Evolutionary conservation across 2,888 invertebrate genomes (phyloP).

Genomic region (Nesidiocoris tenuis): DNA sequence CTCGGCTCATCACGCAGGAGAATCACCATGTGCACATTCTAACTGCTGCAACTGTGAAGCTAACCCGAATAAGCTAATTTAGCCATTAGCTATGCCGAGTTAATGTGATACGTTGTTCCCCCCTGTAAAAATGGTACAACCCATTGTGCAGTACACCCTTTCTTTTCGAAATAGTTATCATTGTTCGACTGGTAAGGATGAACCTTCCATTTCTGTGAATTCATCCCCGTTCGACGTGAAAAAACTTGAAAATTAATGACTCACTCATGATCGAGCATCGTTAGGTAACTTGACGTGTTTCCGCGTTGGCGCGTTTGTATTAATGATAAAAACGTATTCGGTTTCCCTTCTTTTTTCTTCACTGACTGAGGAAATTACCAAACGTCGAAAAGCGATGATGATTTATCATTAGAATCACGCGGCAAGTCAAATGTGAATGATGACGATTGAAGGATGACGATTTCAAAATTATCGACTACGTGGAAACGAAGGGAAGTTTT

Average conservation of each 20-base stretch:
- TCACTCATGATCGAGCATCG: constrained; percentile 36
- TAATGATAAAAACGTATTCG: neutral
- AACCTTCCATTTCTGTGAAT: constrained; percentile 29
- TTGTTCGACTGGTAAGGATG: constrained; percentile 12
- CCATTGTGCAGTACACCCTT: neutral
- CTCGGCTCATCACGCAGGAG: neutral
- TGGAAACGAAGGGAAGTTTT: neutral
- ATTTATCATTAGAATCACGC: neutral
- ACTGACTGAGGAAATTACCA: neutral
- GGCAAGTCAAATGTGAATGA: neutral
- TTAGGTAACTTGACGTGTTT: constrained; percentile 9
- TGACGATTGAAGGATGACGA: neutral
- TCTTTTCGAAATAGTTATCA: neutral
- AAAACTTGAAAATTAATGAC: constrained; percentile 25
- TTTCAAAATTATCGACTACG: neutral
- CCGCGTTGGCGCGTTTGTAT: neutral
- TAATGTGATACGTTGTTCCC: neutral
- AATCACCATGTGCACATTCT: constrained; percentile 10
- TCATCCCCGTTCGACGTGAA: constrained; percentile 7
- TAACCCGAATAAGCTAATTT: constrained; percentile 10
- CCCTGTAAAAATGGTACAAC: neutral
- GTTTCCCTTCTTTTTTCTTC: neutral
- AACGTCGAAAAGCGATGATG: neutral
- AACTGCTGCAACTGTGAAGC: neutral
- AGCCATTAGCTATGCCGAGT: constrained; percentile 11